phyloP scores from a whole-genome alignment of 2,113 vertebrate genomes.

The Dromaius novaehollandiae region DNA sequence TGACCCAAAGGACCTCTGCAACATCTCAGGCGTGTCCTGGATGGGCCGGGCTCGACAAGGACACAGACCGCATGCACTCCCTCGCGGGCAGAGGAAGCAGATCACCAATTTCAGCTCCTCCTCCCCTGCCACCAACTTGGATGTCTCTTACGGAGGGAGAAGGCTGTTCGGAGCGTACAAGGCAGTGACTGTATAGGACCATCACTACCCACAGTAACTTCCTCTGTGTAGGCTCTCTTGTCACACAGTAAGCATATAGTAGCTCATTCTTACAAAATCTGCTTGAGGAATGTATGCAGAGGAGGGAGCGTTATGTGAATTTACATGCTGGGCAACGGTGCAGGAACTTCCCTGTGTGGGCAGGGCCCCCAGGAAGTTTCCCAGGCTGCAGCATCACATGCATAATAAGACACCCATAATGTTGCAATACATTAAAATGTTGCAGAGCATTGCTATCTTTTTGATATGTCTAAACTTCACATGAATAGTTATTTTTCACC shows the following conservation, averaged over 20 bases:
- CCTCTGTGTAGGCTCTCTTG: neutral
- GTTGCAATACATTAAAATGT: neutral
- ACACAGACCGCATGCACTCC: no score
- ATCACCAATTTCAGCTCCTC: neutral
- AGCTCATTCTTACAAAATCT: neutral
- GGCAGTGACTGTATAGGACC: neutral
- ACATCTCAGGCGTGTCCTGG: neutral
- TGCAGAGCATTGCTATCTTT: neutral
- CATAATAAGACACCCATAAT: neutral
- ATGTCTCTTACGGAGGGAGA: neutral
- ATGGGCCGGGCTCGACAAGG: neutral
- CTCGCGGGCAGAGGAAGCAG: neutral
- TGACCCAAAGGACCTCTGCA: neutral
- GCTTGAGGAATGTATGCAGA: neutral
- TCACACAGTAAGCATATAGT: neutral
- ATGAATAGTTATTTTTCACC: neutral
- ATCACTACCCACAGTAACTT: neutral
- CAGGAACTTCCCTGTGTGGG: no score
- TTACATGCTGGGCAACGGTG: neutral
- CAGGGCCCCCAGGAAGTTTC: neutral
- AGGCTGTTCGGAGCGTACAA: fast-evolving
- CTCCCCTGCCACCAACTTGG: neutral
- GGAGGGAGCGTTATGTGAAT: neutral
- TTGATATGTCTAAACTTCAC: neutral
- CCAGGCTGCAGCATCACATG: neutral